A percentile compares a stretch with the other conserved stretches of the same genome.
Conservation (phyloP, 1,140 invertebrate genomes). For the Hyles vespertilio region DNA sequence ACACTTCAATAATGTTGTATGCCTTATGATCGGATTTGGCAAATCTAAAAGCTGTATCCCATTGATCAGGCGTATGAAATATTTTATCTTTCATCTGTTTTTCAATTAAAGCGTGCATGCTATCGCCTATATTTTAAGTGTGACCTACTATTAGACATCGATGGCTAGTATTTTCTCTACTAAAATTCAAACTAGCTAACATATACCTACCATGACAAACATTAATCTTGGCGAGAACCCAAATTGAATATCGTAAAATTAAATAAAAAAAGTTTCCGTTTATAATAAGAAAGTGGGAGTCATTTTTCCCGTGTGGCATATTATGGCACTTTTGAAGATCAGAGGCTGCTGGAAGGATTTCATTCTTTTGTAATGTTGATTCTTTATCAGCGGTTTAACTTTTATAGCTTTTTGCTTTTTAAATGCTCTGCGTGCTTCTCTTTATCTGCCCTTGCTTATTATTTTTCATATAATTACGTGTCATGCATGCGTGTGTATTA, state of each 20-base stretch:
- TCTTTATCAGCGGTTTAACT: conserved; percentile 10
- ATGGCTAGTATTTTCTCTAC: too few relatives aligned
- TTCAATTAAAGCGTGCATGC: not conserved
- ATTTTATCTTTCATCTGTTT: conserved; percentile 7
- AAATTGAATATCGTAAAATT: too few relatives aligned
- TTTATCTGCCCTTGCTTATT: conserved; percentile 15
- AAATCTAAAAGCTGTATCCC: conserved; percentile 12
- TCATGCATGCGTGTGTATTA: too few relatives aligned
- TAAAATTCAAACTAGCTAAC: too few relatives aligned
- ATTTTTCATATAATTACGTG: conserved; percentile 9
- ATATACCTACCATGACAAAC: conserved; percentile 14
- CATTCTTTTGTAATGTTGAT: conserved; percentile 3
- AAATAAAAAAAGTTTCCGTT: conserved; percentile 31
- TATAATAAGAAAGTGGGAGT: conserved; percentile 40
- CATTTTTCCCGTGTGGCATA: conserved; percentile 6
- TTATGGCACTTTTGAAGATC: conserved; percentile 13
- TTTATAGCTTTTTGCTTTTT: conserved; percentile 5
- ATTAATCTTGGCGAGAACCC: too few relatives aligned
- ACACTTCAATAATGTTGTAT: conserved; percentile 6
- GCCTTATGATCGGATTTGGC: conserved; percentile 11
- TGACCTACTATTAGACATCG: too few relatives aligned
- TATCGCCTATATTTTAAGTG: too few relatives aligned
- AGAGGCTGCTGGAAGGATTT: conserved; percentile 3
- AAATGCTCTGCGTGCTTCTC: conserved; percentile 9
- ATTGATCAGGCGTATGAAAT: conserved; percentile 8